phyloP scores from a whole-genome alignment of 1,140 invertebrate genomes.

The Procambarus clarkii region DNA sequence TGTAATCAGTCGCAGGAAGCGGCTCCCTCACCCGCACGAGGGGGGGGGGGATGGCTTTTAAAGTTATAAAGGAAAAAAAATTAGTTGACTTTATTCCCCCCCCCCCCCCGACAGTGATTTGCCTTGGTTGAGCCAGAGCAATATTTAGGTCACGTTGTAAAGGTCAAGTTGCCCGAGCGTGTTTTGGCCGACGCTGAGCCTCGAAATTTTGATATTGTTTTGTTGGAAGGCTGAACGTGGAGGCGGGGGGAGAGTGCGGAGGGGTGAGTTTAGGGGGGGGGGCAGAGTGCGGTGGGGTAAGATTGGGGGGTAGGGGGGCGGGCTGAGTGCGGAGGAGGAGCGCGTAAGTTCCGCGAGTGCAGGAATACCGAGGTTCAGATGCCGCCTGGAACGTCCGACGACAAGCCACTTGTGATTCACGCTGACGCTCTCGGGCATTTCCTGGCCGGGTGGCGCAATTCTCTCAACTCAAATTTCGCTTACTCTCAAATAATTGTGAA shows the following conservation, averaged over 20 bases:
- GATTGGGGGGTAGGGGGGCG: too few species aligned
- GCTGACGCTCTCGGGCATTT: slow-evolving; percentile 18
- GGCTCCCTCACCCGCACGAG: too few species aligned
- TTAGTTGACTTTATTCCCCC: not conserved
- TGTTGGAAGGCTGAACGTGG: too few species aligned
- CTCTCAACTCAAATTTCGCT: not conserved
- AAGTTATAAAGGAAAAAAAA: not conserved
- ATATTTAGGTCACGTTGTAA: not conserved
- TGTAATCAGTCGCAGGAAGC: too few species aligned
- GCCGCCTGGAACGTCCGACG: slow-evolving; percentile 15
- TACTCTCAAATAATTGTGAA: not conserved
- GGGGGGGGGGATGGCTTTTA: too few species aligned
- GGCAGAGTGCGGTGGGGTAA: too few species aligned
- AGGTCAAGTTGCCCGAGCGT: not conserved
- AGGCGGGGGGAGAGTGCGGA: too few species aligned
- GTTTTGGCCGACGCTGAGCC: not conserved
- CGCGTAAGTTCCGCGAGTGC: not conserved
- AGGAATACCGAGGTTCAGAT: not conserved
- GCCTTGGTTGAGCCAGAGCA: not conserved
- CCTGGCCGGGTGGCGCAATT: slow-evolving; percentile 22
- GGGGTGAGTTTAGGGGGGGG: too few species aligned
- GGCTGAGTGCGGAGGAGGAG: too few species aligned
- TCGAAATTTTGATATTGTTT: not conserved
- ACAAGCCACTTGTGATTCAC: slow-evolving; percentile 4
- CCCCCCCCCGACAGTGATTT: too few species aligned